phyloP scores from a whole-genome alignment of 1,140 invertebrate genomes.

The Megathymus violae region DNA sequence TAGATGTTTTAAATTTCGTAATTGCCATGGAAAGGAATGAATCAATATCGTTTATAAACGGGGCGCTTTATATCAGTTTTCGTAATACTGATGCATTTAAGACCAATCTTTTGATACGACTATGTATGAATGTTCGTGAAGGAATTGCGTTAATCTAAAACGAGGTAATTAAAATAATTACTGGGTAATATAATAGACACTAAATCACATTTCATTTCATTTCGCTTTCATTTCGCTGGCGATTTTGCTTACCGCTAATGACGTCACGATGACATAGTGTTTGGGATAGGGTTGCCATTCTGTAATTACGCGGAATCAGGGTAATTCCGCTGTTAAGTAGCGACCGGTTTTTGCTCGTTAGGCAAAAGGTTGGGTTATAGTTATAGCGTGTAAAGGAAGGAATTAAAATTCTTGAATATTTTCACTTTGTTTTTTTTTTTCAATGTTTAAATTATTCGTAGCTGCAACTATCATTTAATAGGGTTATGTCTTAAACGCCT shows the following conservation, averaged over 20 bases:
- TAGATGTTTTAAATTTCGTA: too few relatives aligned
- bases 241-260: conserved; percentile 77
- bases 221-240: conserved; percentile 17
- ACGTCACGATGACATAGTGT: conserved; percentile 77
- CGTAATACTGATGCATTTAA: too few relatives aligned
- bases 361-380: conserved; percentile 30
- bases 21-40: too few relatives aligned
- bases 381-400: conserved; percentile 28
- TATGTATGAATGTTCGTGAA: too few relatives aligned
- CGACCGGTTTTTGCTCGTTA: conserved; percentile 78
- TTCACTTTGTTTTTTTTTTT: too few relatives aligned
- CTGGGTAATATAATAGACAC: conserved; percentile 14
- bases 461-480: too few relatives aligned
- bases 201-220: too few relatives aligned
- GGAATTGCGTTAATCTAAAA: background rate
- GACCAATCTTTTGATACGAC: too few relatives aligned
- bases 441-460: too few relatives aligned
- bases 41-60: too few relatives aligned
- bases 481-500: too few relatives aligned
- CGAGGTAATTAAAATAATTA: conserved; percentile 30
- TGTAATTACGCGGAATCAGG: conserved; percentile 76
- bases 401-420: background rate
- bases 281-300: conserved; percentile 61
- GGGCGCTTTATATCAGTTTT: too few relatives aligned
- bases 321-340: conserved; percentile 70